Evolutionary conservation across 2,113 vertebrate genomes (phyloP).

Genomic region (Menura novaehollandiae): DNA sequence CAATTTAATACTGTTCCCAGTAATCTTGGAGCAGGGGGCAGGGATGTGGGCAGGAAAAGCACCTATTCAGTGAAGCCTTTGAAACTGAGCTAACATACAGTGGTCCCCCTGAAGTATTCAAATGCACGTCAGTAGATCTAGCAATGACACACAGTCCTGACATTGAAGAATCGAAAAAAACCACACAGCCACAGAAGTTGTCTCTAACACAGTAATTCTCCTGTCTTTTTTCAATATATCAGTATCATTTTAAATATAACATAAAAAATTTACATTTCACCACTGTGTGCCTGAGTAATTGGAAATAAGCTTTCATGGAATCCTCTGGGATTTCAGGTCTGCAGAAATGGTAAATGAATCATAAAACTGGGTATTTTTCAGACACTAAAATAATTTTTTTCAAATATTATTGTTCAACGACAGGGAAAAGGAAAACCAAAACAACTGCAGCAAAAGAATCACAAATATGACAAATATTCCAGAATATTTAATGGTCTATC

Average conservation of each 20-base stretch:
- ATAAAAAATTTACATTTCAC: not conserved
- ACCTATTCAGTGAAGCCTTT: not conserved
- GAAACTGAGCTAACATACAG: not conserved
- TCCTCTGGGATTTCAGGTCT: not conserved
- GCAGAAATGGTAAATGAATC: not conserved
- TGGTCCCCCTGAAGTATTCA: not conserved
- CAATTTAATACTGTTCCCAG: not conserved
- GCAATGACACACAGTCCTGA: not conserved
- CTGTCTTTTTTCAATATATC: not conserved
- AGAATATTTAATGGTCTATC: not conserved
- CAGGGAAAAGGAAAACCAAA: not conserved
- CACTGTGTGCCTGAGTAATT: not conserved
- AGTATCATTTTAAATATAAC: not conserved
- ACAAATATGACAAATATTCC: not conserved
- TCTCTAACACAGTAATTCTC: not conserved
- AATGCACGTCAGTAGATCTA: not conserved
- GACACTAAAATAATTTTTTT: not conserved
- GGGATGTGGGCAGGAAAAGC: fast-evolving
- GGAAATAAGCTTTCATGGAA: not conserved
- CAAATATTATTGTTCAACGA: not conserved
- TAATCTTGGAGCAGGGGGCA: fast-evolving
- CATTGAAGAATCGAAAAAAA: not conserved
- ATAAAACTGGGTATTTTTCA: not conserved
- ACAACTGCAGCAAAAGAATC: not conserved
- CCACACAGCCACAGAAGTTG: not conserved